Conservation (phyloP, 2,797 vertebrate species). For the Lutra lutra region DNA sequence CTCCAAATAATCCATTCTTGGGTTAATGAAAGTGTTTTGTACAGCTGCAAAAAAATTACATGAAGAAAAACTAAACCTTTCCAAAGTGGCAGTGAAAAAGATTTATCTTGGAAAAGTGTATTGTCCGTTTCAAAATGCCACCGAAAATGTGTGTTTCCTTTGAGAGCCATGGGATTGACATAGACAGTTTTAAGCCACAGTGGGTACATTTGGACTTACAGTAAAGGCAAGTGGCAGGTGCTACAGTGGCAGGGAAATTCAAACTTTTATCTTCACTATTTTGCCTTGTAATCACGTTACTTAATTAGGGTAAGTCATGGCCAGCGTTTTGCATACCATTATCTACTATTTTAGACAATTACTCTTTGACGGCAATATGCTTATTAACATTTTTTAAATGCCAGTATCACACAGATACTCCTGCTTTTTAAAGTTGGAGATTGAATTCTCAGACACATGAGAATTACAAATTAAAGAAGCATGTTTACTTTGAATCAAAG, state of each 20-base stretch:
- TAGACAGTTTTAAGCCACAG: not conserved
- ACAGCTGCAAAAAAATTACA: conserved; percentile 85
- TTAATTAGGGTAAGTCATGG: conserved; percentile 75
- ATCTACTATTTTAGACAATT: conserved; percentile 57
- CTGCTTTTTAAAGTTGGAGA: conserved; percentile 26
- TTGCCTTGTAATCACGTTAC: conserved; percentile 48
- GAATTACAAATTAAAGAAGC: conserved; percentile 45
- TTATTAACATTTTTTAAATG: conserved; percentile 72
- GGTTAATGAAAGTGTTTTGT: conserved; percentile 90
- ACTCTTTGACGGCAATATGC: conserved; percentile 61
- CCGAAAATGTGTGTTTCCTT: conserved; percentile 57
- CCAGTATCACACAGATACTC: not conserved
- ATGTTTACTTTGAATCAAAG: not conserved
- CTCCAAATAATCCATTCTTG: conserved; percentile 90
- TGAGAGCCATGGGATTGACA: conserved; percentile 33
- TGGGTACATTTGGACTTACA: conserved; percentile 56
- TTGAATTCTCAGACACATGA: conserved; percentile 49
- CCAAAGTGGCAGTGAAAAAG: conserved; percentile 77
- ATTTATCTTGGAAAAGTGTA: conserved; percentile 58
- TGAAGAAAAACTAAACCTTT: conserved; percentile 83
- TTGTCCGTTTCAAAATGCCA: conserved; percentile 57
- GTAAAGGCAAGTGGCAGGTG: conserved; percentile 9
- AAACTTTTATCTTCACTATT: conserved; percentile 66
- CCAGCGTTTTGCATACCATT: conserved; percentile 62
- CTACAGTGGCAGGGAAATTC: conserved; percentile 16